Evolutionary conservation across 2,888 invertebrate species (phyloP).

Genomic region (Rhaphigaster nebulosa): DNA sequence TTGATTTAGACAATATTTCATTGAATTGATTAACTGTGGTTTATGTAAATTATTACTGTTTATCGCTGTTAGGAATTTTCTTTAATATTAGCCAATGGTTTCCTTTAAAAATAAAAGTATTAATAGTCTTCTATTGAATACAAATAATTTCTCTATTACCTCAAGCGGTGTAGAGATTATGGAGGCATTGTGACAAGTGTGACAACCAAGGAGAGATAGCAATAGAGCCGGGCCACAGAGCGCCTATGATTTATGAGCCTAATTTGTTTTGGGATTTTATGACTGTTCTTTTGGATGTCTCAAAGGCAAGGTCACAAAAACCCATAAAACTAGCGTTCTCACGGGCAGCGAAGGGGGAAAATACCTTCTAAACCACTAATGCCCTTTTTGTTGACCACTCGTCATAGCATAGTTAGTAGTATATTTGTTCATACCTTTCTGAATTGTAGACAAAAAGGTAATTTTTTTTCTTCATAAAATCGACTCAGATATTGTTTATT

Average conservation of each 20-base stretch:
- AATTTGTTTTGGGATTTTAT: conserved; percentile 6
- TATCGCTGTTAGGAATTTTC: too few species aligned
- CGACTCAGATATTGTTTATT: too few species aligned
- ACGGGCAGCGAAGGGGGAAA: background rate
- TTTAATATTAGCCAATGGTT: too few species aligned
- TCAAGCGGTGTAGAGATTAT: background rate
- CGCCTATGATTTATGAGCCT: background rate
- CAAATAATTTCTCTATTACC: too few species aligned
- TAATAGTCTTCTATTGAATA: too few species aligned
- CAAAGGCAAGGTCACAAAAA: background rate
- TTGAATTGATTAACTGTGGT: too few species aligned
- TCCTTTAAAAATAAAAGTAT: too few species aligned
- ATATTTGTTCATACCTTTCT: background rate
- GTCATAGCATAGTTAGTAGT: background rate
- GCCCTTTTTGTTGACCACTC: background rate
- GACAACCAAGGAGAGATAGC: background rate
- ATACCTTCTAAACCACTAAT: background rate
- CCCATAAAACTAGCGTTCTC: background rate
- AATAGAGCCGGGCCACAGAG: background rate
- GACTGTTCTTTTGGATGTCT: background rate
- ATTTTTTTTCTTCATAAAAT: too few species aligned
- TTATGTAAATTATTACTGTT: too few species aligned
- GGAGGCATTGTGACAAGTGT: background rate
- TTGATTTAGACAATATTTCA: too few species aligned
- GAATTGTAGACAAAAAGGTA: too few species aligned